Evolutionary conservation across 2,888 invertebrate genomes (phyloP).

Genomic region (Limnephilus marmoratus): DNA sequence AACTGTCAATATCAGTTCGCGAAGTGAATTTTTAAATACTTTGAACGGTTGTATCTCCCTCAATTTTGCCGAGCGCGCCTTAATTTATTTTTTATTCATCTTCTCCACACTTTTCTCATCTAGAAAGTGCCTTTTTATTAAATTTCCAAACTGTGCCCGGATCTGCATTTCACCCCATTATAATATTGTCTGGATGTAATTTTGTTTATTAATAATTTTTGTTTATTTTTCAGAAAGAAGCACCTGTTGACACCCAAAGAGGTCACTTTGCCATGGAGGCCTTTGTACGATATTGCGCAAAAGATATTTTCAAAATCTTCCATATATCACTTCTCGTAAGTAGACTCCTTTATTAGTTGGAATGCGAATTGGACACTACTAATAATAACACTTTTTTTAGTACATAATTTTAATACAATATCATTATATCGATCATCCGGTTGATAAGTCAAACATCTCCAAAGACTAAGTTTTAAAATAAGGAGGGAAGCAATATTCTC

Average conservation of each 20-base stretch:
- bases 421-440: neutral
- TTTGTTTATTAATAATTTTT: conserved; percentile 21
- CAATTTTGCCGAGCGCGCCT: too few species aligned
- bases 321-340: conserved; percentile 79
- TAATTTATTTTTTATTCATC: too few species aligned
- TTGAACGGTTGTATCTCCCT: too few species aligned
- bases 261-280: conserved; percentile 89
- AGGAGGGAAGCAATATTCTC: too few species aligned
- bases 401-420: neutral
- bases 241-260: conserved; percentile 87
- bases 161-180: too few species aligned
- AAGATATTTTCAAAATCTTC: conserved; percentile 78
- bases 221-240: conserved; percentile 80
- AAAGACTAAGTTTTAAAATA: too few species aligned
- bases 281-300: conserved; percentile 84
- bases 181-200: neutral
- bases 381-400: neutral
- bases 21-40: too few species aligned
- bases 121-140: too few species aligned
- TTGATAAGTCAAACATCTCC: too few species aligned
- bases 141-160: too few species aligned
- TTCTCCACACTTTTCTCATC: too few species aligned
- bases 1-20: too few species aligned
- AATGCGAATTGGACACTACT: neutral
- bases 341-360: conserved; percentile 63